These are phyloP conservation scores for Tipula vernalis DNA, from an alignment of 2,888 invertebrate species.

Conservation along the genomic window DNA sequence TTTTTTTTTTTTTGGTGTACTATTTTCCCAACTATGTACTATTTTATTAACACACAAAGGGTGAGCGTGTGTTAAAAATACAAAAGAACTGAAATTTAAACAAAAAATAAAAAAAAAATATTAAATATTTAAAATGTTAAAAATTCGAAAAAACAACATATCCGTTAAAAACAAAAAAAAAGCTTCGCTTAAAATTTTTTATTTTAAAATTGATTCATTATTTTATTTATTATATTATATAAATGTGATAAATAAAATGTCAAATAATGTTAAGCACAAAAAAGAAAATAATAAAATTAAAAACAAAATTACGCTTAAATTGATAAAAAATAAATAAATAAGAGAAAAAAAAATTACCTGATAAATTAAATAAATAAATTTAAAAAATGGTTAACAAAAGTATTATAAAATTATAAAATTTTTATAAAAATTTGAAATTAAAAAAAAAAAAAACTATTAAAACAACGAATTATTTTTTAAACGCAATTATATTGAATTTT, in stretches of 20 bases:
- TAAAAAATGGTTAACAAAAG: constrained; percentile 4
- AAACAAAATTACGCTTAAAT: constrained; percentile 4
- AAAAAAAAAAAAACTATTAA: background rate
- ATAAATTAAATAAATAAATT: background rate
- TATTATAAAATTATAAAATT: background rate
- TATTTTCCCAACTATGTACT: background rate
- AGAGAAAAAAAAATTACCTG: background rate
- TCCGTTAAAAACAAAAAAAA: background rate
- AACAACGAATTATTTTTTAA: background rate
- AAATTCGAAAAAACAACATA: background rate
- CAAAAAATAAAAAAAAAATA: background rate
- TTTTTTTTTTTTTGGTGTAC: background rate
- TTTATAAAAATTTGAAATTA: background rate
- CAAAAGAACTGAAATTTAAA: background rate
- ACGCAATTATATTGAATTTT: background rate
- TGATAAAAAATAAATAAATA: background rate
- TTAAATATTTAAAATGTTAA: background rate
- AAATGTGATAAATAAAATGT: constrained; percentile 4
- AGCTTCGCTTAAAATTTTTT: background rate
- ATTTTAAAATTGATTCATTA: background rate
- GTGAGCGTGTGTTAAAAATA: background rate
- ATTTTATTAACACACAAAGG: background rate
- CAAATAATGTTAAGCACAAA: background rate
- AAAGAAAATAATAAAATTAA: background rate
- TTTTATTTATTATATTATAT: background rate